These are phyloP conservation scores for Anolis apletophallus DNA, from an alignment of 2,797 vertebrate species.

Conservation along the genomic window DNA sequence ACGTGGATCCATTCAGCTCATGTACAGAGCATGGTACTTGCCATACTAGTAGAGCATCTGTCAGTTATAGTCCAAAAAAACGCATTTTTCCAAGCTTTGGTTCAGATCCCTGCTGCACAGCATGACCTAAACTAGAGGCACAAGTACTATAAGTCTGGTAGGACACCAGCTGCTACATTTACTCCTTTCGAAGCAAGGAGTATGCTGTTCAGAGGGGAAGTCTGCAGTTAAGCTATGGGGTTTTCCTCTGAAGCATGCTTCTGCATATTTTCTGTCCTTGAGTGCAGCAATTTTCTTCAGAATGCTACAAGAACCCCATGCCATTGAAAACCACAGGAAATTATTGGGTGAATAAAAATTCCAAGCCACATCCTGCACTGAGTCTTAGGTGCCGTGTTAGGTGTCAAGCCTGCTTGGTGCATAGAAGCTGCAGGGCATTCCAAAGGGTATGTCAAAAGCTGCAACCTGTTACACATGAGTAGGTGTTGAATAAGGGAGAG, in stretches of 20 bases:
- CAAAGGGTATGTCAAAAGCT: background rate
- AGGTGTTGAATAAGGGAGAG: background rate
- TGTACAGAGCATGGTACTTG: background rate
- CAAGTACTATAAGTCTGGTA: background rate
- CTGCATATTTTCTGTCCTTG: conserved; percentile 25
- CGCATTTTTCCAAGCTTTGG: background rate
- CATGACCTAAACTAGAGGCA: background rate
- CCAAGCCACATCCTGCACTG: conserved; percentile 36
- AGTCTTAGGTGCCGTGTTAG: background rate
- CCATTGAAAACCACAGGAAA: conserved; percentile 42
- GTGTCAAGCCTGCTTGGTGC: background rate
- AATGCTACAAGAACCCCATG: conserved; percentile 15
- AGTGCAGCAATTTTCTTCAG: conserved; percentile 45
- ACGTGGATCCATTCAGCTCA: background rate
- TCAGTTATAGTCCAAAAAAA: background rate
- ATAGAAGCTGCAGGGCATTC: background rate
- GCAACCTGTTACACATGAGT: background rate
- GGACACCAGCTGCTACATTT: background rate
- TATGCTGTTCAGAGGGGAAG: conserved; percentile 37
- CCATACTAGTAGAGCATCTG: background rate
- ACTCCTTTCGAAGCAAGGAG: background rate
- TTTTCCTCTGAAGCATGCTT: conserved; percentile 48
- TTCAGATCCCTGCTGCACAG: background rate
- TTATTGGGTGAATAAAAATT: conserved; percentile 50
- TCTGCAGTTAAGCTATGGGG: conserved; percentile 38